Evolutionary conservation across 2,888 invertebrate species (phyloP).

Genomic region (Hirtodrosophila alboralis): DNA sequence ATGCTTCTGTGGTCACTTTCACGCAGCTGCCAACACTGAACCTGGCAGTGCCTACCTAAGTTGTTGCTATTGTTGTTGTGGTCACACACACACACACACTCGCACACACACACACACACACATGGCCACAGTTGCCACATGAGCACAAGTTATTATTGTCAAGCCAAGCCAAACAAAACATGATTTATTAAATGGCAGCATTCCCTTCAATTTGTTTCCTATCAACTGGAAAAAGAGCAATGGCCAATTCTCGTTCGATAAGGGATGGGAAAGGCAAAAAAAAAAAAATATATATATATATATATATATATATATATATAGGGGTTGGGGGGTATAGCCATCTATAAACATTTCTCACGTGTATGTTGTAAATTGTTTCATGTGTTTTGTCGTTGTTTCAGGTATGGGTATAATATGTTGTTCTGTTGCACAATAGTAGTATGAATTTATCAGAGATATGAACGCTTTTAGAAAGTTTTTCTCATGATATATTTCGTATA

Average conservation of each 20-base stretch:
- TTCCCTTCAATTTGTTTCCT: conserved; percentile 80
- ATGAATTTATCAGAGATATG: conserved; percentile 70
- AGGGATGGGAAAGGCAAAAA: background rate
- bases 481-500: conserved; percentile 50
- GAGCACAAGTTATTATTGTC: conserved; percentile 79
- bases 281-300: too few species aligned
- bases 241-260: conserved; percentile 39
- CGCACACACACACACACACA: conserved; percentile 53
- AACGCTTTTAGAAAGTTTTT: conserved; percentile 65
- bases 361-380: conserved; percentile 59
- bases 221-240: conserved; percentile 77
- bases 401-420: conserved; percentile 36
- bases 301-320: too few species aligned
- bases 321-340: background rate
- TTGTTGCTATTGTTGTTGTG: conserved; percentile 30
- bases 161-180: conserved; percentile 77
- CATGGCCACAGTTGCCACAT: conserved; percentile 71
- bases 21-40: conserved; percentile 72
- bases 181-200: conserved; percentile 78
- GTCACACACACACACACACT: conserved; percentile 52
- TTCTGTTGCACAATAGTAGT: conserved; percentile 40
- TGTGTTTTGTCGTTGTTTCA: conserved; percentile 25
- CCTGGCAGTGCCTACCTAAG: conserved; percentile 57
- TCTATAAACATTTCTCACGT: conserved; percentile 56
- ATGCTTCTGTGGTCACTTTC: conserved; percentile 77